Base-by-base conservation (phyloP, 1,140 invertebrate genomes). In the Drosophila virilis region DNA sequence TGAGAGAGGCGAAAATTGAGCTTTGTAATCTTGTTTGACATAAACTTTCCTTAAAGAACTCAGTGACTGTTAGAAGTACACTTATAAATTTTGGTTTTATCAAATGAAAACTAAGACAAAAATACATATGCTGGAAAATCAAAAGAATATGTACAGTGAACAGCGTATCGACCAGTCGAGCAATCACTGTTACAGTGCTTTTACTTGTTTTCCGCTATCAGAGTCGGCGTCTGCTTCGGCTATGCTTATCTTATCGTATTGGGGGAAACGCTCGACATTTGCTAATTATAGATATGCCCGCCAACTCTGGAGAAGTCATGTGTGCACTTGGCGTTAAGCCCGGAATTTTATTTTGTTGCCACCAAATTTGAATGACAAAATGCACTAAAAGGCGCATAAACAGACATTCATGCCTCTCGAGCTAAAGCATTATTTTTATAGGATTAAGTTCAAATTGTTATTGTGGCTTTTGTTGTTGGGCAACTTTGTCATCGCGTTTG, bases 281-380 rank as follows among this genome's bases (percentile, higher is more conserved):
- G 81, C 82, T 85, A 85, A 85, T 85, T 85, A 86, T 86, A 85
- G 83, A 86, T 78, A 86, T 46, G 54, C 55, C 22, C 51, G 55
- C 40, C 40, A 59, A 54, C 55, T 67, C 48, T 73, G 55, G 17
- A 22, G 42, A 9, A 66, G 68, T 72, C 68, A 76, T 66, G 68
- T 66, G 68, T 71, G 61, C 61, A 76, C 59, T 71, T 73, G 59
- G 58, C 67, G 17, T 13, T 69, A 45, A 54, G 58, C 38, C 32
- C 38, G 2, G 12, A 28, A 40, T 55, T 40, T 28, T 28, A 5
- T 28, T 64, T 28, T 37, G 35, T 32, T 13, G 9, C 15, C 33
- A 45, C 22, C 28, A 55, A 55, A 38, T 35, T 12, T 13, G 6
- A 66, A 72, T 66, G 54, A 72, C 62, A 58, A 59, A 72, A 66